Conservation (phyloP, 1,140 invertebrate genomes). For the Camponotus floridanus region DNA sequence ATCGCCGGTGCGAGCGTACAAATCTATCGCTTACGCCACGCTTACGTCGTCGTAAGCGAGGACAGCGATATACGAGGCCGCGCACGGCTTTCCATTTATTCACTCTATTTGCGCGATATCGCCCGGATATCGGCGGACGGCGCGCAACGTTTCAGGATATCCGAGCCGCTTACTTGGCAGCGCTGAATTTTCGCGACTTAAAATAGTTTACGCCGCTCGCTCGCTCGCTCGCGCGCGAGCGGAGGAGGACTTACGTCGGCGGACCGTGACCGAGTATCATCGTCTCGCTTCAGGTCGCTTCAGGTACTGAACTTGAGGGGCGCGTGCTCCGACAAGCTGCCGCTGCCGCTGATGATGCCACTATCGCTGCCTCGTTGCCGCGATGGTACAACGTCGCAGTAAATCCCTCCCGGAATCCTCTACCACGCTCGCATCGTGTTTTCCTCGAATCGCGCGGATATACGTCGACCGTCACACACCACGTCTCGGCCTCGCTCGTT, state of each 20-base stretch:
- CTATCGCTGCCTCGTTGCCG: not conserved
- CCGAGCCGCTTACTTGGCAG: conserved; percentile 69
- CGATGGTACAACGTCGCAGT: conserved; percentile 10
- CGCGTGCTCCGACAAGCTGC: conserved; percentile 22
- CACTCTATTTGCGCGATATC: conserved; percentile 11
- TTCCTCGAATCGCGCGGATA: conserved; percentile 76
- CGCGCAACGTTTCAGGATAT: not conserved
- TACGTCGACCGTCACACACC: conserved; percentile 78
- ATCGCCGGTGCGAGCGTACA: not conserved
- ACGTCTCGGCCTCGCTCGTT: conserved; percentile 72
- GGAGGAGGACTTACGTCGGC: conserved; percentile 79
- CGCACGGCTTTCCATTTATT: not conserved
- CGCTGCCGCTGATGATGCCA: not conserved
- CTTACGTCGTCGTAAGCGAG: not conserved
- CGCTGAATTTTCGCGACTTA: conserved; percentile 72
- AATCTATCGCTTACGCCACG: conserved; percentile 42
- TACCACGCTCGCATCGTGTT: conserved; percentile 81
- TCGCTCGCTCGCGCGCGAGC: conserved; percentile 10
- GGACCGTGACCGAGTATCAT: conserved; percentile 78
- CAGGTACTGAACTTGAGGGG: conserved; percentile 40
- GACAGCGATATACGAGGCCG: not conserved
- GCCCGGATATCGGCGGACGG: conserved; percentile 2
- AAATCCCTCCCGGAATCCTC: conserved; percentile 55
- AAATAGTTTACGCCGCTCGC: conserved; percentile 74
- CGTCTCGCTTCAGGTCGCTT: conserved; percentile 64